A percentile compares a stretch with the other conserved stretches of the same genome.
Evolutionary conservation across 2,888 invertebrate species (phyloP).

Genomic region (Drosophila falleni): DNA sequence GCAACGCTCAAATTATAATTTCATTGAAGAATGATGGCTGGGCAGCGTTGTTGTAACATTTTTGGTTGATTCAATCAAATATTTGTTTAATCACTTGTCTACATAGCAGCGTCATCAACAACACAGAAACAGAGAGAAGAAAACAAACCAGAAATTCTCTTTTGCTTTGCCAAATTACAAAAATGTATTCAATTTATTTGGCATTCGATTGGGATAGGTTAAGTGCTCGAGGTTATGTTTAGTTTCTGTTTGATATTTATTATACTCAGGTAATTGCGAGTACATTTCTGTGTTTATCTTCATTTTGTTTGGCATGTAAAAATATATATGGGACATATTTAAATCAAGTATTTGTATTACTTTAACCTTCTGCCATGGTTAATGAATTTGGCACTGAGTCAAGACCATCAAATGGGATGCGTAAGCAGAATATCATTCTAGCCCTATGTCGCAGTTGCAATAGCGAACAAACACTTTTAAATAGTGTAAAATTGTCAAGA

Average conservation of each 20-base stretch:
- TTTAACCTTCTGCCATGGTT: conserved; percentile 41
- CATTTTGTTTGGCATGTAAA: neutral
- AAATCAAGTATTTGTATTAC: conserved; percentile 15
- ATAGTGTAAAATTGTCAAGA: neutral
- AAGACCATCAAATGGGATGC: conserved; percentile 61
- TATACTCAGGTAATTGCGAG: conserved; percentile 8
- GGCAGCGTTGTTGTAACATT: conserved; percentile 29
- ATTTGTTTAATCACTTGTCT: conserved; percentile 45
- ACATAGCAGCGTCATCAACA: conserved; percentile 33
- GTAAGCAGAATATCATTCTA: conserved; percentile 27
- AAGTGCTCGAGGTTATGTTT: conserved; percentile 18
- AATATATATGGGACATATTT: neutral
- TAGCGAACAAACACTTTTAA: neutral
- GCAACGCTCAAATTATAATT: conserved; percentile 1
- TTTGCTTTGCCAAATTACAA: conserved; percentile 36
- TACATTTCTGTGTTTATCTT: conserved; percentile 2
- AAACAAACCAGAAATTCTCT: conserved; percentile 11
- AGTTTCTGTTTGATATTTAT: conserved; percentile 15
- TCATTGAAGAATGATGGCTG: conserved; percentile 23
- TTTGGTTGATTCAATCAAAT: conserved; percentile 42
- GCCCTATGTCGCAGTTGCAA: conserved; percentile 22
- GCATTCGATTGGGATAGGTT: conserved; percentile 28
- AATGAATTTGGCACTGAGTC: conserved; percentile 64
- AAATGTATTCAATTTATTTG: conserved; percentile 25
- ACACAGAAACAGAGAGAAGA: conserved; percentile 17